phyloP scores from a whole-genome alignment of 1,140 invertebrate genomes.

The Atta cephalotes region DNA sequence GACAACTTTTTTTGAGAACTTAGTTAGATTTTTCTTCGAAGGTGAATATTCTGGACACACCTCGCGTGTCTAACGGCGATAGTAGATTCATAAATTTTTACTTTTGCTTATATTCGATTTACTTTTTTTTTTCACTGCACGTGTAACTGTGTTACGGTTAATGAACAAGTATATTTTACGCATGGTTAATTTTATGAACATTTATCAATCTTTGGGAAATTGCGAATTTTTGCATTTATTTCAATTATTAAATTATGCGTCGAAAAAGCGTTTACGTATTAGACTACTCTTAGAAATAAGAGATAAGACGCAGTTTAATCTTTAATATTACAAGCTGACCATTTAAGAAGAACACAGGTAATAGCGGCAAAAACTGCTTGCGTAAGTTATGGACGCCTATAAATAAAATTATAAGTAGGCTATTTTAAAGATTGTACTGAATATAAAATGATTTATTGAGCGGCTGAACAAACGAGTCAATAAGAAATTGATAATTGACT shows the following conservation, averaged over 20 bases:
- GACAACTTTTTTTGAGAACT: not conserved
- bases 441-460: conserved; percentile 41
- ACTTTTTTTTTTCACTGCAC: not conserved
- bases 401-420: conserved; percentile 27
- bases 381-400: conserved; percentile 27
- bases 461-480: conserved; percentile 5
- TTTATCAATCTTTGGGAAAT: not conserved
- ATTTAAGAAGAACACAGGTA: conserved; percentile 14
- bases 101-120: not conserved
- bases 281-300: not conserved
- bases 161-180: not conserved
- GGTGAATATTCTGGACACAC: not conserved
- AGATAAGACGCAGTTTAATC: conserved; percentile 1
- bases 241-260: not conserved
- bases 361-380: conserved; percentile 12
- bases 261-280: conserved; percentile 7
- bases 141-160: not conserved
- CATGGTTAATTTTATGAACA: conserved; percentile 21
- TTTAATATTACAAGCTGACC: conserved; percentile 16
- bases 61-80: not conserved
- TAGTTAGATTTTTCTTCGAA: not conserved
- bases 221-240: not conserved
- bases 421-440: conserved; percentile 18
- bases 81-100: conserved; percentile 27
- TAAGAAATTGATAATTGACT: conserved; percentile 35